phyloP scores from a whole-genome alignment of 2,888 invertebrate genomes.

The Lochmaea capreae region DNA sequence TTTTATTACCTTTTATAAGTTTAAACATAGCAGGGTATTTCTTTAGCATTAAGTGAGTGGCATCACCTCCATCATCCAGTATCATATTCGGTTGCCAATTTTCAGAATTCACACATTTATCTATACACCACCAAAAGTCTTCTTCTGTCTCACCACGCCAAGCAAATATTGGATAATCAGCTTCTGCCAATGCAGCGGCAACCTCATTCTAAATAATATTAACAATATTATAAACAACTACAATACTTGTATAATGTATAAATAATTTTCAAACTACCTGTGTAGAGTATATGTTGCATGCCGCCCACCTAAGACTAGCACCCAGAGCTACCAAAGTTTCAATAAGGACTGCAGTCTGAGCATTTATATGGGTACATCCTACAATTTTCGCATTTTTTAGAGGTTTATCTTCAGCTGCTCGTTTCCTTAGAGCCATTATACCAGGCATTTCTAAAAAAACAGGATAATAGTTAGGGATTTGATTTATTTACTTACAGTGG shows the following conservation, averaged over 20 bases:
- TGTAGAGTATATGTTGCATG: conserved; percentile 98
- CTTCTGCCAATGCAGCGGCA: conserved; percentile 93
- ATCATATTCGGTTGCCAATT: conserved; percentile 99
- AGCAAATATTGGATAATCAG: conserved; percentile 90
- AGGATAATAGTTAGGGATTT: not conserved
- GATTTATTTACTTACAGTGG: not conserved
- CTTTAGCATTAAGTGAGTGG: conserved; percentile 95
- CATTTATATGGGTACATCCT: conserved; percentile 98
- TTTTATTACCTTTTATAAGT: conserved; percentile 80
- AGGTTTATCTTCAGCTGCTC: conserved; percentile 94
- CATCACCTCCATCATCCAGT: conserved; percentile 96
- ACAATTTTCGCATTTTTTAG: conserved; percentile 93
- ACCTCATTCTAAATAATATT: conserved; percentile 84
- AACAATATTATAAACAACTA: not conserved
- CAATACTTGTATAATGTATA: not conserved
- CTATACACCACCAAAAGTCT: conserved; percentile 99
- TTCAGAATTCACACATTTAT: conserved; percentile 91
- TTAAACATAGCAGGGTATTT: conserved; percentile 95
- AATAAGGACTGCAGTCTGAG: conserved; percentile 95
- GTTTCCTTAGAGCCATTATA: conserved; percentile 91
- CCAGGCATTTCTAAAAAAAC: conserved; percentile 90
- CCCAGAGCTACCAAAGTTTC: conserved; percentile 91
- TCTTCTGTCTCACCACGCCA: conserved; percentile 98
- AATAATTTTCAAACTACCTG: conserved; percentile 69
- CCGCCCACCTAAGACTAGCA: conserved; percentile 94